Evolutionary conservation across 2,113 vertebrate genomes (phyloP).

Genomic region (Plecotus auritus): DNA sequence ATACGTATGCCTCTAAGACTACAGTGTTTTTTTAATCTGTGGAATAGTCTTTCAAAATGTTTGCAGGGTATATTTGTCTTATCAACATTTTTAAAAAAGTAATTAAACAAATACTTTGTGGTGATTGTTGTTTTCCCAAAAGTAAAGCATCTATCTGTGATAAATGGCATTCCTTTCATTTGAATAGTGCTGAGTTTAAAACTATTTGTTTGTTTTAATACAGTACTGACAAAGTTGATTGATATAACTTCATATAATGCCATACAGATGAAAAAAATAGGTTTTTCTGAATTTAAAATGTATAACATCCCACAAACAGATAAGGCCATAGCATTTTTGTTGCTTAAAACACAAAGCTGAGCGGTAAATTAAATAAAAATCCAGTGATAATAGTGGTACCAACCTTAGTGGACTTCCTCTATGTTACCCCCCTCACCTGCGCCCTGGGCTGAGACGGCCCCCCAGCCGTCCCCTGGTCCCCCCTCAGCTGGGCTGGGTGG

Average conservation of each 20-base stretch:
- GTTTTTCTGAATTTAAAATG: background rate
- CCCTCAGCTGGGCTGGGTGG: fast-evolving
- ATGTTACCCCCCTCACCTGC: background rate
- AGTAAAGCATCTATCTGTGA: background rate
- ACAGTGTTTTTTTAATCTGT: background rate
- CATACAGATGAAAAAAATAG: background rate
- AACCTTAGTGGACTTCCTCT: background rate
- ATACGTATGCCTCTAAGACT: background rate
- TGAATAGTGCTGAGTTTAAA: background rate
- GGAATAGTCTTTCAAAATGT: background rate
- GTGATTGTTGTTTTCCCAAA: background rate
- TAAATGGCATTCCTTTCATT: background rate
- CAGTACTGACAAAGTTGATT: background rate
- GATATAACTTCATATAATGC: background rate
- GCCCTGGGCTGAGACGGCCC: background rate
- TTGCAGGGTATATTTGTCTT: background rate
- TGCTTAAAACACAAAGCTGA: background rate
- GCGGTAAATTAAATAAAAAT: background rate
- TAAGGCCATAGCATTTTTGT: background rate
- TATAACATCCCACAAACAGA: background rate
- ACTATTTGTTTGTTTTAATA: background rate
- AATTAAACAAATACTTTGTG: background rate
- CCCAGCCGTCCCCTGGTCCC: too few species aligned
- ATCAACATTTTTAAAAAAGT: background rate
- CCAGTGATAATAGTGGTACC: fast-evolving